These are phyloP conservation scores for Strigamia maritima DNA, from an alignment of 2,888 invertebrate species.

Conservation along the genomic window DNA sequence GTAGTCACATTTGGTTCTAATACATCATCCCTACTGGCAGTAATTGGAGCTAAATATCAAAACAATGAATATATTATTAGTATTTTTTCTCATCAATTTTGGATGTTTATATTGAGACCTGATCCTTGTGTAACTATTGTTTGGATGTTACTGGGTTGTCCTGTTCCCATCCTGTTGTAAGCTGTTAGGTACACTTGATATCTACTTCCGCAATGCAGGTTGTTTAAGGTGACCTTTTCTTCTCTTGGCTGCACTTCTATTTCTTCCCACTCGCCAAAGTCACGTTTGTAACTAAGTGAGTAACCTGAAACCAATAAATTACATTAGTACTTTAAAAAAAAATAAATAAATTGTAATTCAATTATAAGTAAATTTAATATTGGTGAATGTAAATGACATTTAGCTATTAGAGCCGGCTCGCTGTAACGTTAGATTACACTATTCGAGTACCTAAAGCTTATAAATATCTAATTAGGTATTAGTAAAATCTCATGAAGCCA, in stretches of 20 bases:
- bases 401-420: too few relatives aligned
- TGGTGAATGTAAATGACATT: too few relatives aligned
- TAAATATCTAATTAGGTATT: too few relatives aligned
- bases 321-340: neutral
- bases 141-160: slow-evolving; percentile 41
- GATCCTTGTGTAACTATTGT: slow-evolving; percentile 40
- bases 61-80: neutral
- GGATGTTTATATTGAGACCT: slow-evolving; percentile 25
- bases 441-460: too few relatives aligned
- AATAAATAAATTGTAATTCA: too few relatives aligned
- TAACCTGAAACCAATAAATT: slow-evolving; percentile 38
- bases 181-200: slow-evolving; percentile 42
- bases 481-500: too few relatives aligned
- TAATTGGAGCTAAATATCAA: slow-evolving; percentile 60
- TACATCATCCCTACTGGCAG: slow-evolving; percentile 71
- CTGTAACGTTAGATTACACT: too few relatives aligned
- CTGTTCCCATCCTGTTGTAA: slow-evolving; percentile 41
- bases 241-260: slow-evolving; percentile 40
- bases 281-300: slow-evolving; percentile 41
- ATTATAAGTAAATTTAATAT: neutral
- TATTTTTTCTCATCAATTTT: neutral
- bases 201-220: slow-evolving; percentile 41
- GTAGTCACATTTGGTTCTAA: slow-evolving; percentile 74
- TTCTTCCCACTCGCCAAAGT: slow-evolving; percentile 43
- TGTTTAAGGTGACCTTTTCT: slow-evolving; percentile 40